Conservation (phyloP, 53 echinoderm and acorn worm genomes). For the Actinopyga echinites region DNA sequence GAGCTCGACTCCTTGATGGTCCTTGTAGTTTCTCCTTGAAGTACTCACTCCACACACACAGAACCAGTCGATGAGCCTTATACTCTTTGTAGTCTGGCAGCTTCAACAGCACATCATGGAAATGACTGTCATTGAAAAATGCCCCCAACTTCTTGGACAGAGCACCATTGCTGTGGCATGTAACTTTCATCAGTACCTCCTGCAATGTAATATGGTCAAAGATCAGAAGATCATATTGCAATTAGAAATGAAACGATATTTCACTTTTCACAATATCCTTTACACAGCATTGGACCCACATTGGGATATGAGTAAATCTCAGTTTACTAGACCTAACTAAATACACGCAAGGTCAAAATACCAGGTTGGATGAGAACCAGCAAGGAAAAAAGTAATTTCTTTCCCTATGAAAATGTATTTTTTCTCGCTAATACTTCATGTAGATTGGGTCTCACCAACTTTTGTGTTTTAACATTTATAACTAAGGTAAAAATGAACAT, state of each 20-base stretch:
- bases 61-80: conserved; percentile 35
- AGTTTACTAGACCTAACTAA: too few relatives aligned
- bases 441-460: too few relatives aligned
- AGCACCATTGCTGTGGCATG: conserved; percentile 30
- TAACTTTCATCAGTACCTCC: conserved; percentile 26
- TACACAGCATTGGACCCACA: too few relatives aligned
- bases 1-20: conserved; percentile 12
- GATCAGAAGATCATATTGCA: not conserved
- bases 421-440: too few relatives aligned
- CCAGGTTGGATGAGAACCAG: too few relatives aligned
- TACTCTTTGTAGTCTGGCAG: not conserved
- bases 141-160: conserved; percentile 31
- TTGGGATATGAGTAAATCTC: too few relatives aligned
- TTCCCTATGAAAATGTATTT: too few relatives aligned
- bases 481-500: too few relatives aligned
- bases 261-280: too few relatives aligned
- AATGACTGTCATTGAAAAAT: conserved; percentile 27
- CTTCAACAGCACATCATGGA: conserved; percentile 30
- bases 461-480: too few relatives aligned
- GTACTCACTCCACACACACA: conserved; percentile 30
- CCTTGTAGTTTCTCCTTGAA: conserved; percentile 35
- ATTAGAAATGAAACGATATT: not conserved
- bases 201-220: not conserved
- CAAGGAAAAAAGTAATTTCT: too few relatives aligned
- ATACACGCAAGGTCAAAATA: too few relatives aligned